Evolutionary conservation across 2,888 invertebrate species (phyloP).

Genomic region (Pristionchus japonicus): DNA sequence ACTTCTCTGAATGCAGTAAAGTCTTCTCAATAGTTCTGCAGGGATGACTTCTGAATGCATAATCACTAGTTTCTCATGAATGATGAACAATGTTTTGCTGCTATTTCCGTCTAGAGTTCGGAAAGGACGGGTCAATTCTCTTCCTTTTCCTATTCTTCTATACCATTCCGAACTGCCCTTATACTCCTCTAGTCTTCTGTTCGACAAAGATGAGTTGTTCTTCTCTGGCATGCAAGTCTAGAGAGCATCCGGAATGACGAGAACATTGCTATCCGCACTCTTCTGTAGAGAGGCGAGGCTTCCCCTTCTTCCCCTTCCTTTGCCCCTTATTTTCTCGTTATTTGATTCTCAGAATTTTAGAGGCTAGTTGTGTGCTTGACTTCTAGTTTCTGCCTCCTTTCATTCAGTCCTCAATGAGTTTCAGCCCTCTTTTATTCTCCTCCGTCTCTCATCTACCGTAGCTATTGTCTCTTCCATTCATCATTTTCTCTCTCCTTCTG

Average conservation of each 20-base stretch:
- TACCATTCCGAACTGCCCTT: no score
- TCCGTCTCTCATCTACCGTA: conserved; percentile 5
- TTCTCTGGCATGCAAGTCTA: no score
- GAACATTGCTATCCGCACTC: neutral
- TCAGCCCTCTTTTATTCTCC: neutral
- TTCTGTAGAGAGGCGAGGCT: neutral
- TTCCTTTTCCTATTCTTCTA: no score
- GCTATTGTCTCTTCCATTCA: neutral
- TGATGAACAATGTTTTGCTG: neutral
- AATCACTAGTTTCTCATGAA: neutral
- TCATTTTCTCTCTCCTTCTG: neutral
- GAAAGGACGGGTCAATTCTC: no score
- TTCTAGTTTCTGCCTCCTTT: neutral
- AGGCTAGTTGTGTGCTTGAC: neutral
- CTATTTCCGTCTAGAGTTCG: neutral
- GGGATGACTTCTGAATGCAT: neutral
- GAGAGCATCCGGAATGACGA: no score
- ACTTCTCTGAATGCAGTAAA: neutral
- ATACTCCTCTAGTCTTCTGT: no score
- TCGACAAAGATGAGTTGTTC: no score
- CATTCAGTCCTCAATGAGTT: neutral
- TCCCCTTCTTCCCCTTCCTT: neutral
- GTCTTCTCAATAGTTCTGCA: neutral
- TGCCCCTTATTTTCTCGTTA: conserved; percentile 11
- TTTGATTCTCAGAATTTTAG: conserved; percentile 6